phyloP scores from a whole-genome alignment of 2,113 vertebrate species.

The Entomyzon cyanotis region DNA sequence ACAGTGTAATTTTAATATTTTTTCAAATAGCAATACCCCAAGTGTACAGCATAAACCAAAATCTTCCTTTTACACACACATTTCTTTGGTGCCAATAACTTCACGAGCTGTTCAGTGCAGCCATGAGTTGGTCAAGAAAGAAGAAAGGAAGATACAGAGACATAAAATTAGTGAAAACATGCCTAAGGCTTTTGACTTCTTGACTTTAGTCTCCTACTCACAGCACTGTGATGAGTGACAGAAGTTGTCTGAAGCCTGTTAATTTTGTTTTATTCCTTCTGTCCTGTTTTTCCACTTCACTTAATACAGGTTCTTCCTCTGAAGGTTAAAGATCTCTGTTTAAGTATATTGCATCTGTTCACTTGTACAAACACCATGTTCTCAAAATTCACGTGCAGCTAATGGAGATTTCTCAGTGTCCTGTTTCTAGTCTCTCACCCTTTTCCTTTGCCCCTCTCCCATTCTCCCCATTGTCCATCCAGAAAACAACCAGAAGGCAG shows the following conservation, averaged over 20 bases:
- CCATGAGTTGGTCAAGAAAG: not conserved
- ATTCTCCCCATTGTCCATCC: not conserved
- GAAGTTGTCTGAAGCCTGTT: conserved; percentile 10
- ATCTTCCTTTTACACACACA: not conserved
- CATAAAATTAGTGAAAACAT: not conserved
- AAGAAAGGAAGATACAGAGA: not conserved
- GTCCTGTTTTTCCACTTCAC: conserved; percentile 31
- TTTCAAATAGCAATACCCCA: not conserved
- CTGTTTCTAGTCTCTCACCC: not conserved
- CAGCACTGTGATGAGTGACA: conserved; percentile 15
- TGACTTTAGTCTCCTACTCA: conserved; percentile 8
- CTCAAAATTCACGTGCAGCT: not conserved
- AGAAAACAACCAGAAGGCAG: not conserved
- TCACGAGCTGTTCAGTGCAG: not conserved
- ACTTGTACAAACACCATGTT: not conserved
- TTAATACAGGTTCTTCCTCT: not conserved
- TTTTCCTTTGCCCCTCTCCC: not conserved
- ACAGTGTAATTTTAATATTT: not conserved
- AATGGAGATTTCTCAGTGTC: not conserved
- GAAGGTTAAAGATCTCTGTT: conserved; percentile 50
- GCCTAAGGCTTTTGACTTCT: conserved; percentile 1
- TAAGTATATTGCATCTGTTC: conserved; percentile 21
- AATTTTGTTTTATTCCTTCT: conserved; percentile 25
- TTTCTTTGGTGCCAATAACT: not conserved
- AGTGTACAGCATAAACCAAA: not conserved